A percentile compares a stretch with the other conserved stretches of the same genome.
Evolutionary conservation across 2,888 invertebrate species (phyloP).

Genomic region (Anodontia alba): DNA sequence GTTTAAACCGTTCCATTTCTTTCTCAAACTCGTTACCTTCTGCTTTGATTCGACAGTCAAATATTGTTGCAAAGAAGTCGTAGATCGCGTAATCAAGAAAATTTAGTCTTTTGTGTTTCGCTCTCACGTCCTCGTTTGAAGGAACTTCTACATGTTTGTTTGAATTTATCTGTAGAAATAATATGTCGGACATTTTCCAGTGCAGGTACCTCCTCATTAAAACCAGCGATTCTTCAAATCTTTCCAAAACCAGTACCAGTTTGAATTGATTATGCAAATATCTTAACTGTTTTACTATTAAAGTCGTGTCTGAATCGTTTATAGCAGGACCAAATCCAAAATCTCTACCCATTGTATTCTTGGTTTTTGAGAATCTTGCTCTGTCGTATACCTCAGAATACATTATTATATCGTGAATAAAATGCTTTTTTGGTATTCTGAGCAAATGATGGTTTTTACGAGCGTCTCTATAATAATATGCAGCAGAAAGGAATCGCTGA

Average conservation of each 20-base stretch:
- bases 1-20: slow-evolving; percentile 7
- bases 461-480: slow-evolving; percentile 1
- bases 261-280: not conserved
- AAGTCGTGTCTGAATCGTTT: not conserved
- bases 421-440: not conserved
- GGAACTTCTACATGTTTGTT: not conserved
- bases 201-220: slow-evolving; percentile 7
- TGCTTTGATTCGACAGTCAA: not conserved
- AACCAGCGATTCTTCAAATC: slow-evolving; percentile 20
- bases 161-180: not conserved
- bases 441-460: not conserved
- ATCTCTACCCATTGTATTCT: not conserved
- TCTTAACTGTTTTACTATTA: not conserved
- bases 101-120: not conserved
- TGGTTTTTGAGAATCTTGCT: not conserved
- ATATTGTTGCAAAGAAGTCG: slow-evolving; percentile 5
- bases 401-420: not conserved
- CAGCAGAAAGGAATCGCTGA: not conserved
- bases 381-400: not conserved
- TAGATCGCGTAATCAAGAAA: not conserved
- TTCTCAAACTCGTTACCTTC: slow-evolving; percentile 6
- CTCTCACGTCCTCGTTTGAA: not conserved
- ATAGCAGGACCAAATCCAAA: not conserved
- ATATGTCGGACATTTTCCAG: slow-evolving; percentile 15
- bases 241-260: not conserved